A percentile compares a stretch with the other conserved stretches of the same genome.
Conservation (phyloP, 1,140 invertebrate genomes). For the Monomorium pharaonis region DNA sequence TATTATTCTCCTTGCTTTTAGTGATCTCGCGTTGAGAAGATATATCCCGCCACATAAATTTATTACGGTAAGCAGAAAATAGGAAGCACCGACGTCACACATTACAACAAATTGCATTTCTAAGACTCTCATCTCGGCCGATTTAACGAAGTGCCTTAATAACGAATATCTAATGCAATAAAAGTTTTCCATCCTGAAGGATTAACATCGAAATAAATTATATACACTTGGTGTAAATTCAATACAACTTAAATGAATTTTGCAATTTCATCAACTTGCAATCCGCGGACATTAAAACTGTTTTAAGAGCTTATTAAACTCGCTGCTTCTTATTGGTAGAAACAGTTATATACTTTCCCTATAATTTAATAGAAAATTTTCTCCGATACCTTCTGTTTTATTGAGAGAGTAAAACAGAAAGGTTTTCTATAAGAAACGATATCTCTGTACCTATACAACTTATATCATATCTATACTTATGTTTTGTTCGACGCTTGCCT, state of each 20-base stretch:
- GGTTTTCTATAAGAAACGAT: neutral
- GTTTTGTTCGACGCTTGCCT: neutral
- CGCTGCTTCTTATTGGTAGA: neutral
- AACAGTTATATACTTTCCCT: neutral
- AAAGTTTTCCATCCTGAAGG: neutral
- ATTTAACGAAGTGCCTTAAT: constrained; percentile 43
- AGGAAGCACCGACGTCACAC: neutral
- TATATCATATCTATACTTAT: neutral
- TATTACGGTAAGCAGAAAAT: constrained; percentile 25
- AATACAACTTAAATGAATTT: constrained; percentile 27
- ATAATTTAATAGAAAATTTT: constrained; percentile 11
- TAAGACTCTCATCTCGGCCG: constrained; percentile 12
- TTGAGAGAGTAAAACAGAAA: neutral
- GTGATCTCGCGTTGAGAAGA: neutral
- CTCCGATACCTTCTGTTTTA: neutral
- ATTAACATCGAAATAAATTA: constrained; percentile 36
- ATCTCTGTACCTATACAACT: neutral
- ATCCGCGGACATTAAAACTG: constrained; percentile 35
- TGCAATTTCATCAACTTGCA: constrained; percentile 41
- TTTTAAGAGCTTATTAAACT: constrained; percentile 45
- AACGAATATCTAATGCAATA: constrained; percentile 22
- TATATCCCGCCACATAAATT: constrained; percentile 12
- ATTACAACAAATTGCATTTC: constrained; percentile 24
- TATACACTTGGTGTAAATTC: constrained; percentile 16
- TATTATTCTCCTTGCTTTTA: neutral